Conservation (phyloP, 2,797 vertebrate species). For the Coccyzus lansbergi region DNA sequence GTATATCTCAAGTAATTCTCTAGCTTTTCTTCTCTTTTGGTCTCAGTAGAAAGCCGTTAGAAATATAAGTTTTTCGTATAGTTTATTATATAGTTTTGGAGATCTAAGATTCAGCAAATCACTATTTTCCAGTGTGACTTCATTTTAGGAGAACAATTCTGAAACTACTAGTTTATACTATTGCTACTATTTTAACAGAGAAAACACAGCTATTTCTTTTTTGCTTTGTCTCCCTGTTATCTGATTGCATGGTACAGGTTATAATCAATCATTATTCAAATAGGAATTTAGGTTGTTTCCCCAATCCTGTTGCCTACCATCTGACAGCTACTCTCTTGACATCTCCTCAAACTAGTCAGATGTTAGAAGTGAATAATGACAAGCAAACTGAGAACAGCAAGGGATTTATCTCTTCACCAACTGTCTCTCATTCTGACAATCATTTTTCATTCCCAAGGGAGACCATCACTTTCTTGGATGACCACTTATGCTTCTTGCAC, state of each 20-base stretch:
- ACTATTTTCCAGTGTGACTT: neutral
- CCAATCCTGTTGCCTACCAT: neutral
- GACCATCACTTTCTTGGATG: slow-evolving; percentile 35
- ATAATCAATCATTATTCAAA: slow-evolving; percentile 13
- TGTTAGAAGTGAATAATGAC: slow-evolving; percentile 46
- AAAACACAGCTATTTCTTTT: neutral
- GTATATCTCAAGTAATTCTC: neutral
- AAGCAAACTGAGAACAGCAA: slow-evolving; percentile 20
- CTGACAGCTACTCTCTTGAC: slow-evolving; percentile 22
- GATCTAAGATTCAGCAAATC: neutral
- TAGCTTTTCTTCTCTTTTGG: neutral
- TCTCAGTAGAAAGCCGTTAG: rapidly evolving
- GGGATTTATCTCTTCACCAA: neutral
- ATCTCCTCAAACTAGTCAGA: slow-evolving; percentile 4
- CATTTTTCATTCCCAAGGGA: slow-evolving; percentile 47
- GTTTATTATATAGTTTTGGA: neutral
- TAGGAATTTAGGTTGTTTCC: neutral
- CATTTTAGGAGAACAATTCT: neutral
- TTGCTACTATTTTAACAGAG: neutral
- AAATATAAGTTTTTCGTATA: neutral
- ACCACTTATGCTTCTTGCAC: slow-evolving; percentile 1
- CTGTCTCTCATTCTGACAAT: slow-evolving; percentile 50
- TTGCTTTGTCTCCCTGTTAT: neutral
- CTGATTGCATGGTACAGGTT: neutral
- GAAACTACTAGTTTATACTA: neutral